These are phyloP conservation scores for Molothrus aeneus DNA, from an alignment of 2,797 vertebrate genomes.

Conservation along the genomic window DNA sequence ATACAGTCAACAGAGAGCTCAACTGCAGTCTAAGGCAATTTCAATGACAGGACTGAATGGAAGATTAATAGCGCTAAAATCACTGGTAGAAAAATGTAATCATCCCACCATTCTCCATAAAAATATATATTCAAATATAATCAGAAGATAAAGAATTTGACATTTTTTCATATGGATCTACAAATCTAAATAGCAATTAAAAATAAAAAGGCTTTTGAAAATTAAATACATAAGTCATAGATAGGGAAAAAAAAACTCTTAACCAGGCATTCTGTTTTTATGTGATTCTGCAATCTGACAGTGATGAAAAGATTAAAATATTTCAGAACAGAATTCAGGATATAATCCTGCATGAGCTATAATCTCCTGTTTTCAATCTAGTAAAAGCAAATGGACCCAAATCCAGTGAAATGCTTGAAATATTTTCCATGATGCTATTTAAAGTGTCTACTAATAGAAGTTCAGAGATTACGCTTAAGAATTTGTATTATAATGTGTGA, in stretches of 20 bases:
- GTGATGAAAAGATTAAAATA: slow-evolving; percentile 51
- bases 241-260: neutral
- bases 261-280: neutral
- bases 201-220: neutral
- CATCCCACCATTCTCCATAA: neutral
- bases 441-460: neutral
- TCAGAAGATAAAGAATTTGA: neutral
- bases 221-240: neutral
- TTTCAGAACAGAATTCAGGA: neutral
- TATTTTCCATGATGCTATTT: neutral
- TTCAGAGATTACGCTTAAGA: neutral
- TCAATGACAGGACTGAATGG: neutral
- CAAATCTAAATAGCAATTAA: neutral
- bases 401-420: neutral
- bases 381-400: slow-evolving; percentile 33
- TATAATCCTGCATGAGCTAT: slow-evolving; percentile 36
- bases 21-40: neutral
- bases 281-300: slow-evolving; percentile 8
- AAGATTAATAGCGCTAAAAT: slow-evolving; percentile 39
- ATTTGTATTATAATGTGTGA: neutral
- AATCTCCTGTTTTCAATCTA: slow-evolving; percentile 37
- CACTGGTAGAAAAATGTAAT: neutral
- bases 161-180: neutral
- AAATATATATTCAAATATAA: neutral
- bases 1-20: neutral